Percentiles rank a stretch among this genome's conserved stretches.
Conservation (phyloP, 2,113 vertebrate genomes). For the Perca fluviatilis region DNA sequence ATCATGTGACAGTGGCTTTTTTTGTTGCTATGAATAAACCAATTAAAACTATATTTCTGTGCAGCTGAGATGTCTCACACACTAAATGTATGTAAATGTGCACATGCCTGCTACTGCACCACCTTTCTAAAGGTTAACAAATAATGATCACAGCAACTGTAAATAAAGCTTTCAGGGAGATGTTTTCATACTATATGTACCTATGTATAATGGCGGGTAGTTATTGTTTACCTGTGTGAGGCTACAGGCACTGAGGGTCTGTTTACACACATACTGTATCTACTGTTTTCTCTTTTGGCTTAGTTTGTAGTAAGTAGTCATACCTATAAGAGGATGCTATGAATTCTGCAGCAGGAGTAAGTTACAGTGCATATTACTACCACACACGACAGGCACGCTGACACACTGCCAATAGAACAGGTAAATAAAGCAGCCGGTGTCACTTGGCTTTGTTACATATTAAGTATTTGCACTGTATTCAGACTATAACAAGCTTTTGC, state of each 20-base stretch:
- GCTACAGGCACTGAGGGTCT: neutral
- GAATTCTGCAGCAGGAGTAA: neutral
- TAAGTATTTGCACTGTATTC: neutral
- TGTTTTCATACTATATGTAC: neutral
- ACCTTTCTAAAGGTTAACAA: neutral
- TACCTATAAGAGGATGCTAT: neutral
- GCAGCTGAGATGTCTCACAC: neutral
- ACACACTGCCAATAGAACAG: neutral
- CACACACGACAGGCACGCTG: neutral
- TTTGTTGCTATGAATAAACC: neutral
- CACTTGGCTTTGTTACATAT: neutral
- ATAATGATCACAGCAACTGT: neutral
- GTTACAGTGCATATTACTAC: neutral
- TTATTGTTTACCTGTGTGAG: neutral
- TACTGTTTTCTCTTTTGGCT: neutral
- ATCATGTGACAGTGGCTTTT: neutral
- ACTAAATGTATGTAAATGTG: neutral
- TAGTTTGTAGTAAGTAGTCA: neutral
- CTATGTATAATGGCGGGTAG: neutral
- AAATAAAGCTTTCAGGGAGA: neutral
- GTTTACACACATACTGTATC: neutral
- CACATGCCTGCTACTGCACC: neutral
- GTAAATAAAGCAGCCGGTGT: neutral
- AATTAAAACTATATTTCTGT: neutral
- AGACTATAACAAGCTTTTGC: neutral